phyloP scores from a whole-genome alignment of 2,797 vertebrate genomes.

The Chromobotia macracanthus region DNA sequence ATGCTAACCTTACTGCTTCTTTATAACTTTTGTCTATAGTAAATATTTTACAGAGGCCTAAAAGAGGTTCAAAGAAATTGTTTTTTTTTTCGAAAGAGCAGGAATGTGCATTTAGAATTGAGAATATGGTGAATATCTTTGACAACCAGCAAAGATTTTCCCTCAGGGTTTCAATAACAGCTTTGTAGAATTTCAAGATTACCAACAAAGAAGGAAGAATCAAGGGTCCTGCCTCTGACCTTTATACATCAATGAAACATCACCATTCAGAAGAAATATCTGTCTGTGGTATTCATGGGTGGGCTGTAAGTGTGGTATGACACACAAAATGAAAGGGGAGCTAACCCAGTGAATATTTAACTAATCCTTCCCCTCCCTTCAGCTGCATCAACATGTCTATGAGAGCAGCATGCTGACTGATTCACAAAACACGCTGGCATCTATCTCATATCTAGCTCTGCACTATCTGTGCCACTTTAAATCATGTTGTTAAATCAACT shows the following conservation, averaged over 20 bases:
- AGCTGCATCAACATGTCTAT: constrained; percentile 36
- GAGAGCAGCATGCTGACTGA: constrained; percentile 20
- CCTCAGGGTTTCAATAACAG: not conserved
- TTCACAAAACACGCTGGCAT: constrained; percentile 40
- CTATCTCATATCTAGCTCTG: constrained; percentile 33
- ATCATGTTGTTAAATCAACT: not conserved
- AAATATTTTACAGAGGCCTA: too few species aligned
- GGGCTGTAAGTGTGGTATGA: constrained; percentile 13
- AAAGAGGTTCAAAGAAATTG: too few species aligned
- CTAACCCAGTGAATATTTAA: constrained; percentile 51
- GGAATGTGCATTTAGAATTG: too few species aligned
- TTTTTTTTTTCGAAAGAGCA: too few species aligned
- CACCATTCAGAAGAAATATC: not conserved
- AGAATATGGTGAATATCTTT: too few species aligned
- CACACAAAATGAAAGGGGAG: constrained; percentile 48
- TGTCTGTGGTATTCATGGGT: constrained; percentile 27
- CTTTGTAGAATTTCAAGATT: constrained; percentile 4
- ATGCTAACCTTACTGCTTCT: too few species aligned
- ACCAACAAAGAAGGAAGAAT: not conserved
- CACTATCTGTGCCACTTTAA: not conserved
- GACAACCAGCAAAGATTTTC: not conserved
- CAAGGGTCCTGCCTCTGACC: not conserved
- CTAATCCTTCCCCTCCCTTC: constrained; percentile 47
- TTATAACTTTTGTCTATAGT: too few species aligned
- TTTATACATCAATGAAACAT: constrained; percentile 3